Conservation (phyloP, 1,140 invertebrate species). For the Bemisia tabaci region DNA sequence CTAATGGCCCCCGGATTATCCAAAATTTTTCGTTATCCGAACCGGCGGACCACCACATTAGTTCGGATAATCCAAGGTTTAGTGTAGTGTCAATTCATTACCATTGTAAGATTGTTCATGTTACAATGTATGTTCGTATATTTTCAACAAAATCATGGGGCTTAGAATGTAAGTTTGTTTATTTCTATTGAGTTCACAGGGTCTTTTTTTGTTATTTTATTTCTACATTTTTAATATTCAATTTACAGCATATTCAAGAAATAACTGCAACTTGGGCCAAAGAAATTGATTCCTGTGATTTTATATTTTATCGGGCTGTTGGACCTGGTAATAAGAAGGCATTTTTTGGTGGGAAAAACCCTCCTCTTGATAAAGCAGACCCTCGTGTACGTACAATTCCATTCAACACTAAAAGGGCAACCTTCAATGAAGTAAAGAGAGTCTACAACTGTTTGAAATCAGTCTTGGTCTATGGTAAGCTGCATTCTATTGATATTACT, state of each 20-base stretch:
- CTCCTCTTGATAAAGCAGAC: constrained; percentile 50
- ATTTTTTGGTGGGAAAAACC: constrained; percentile 59
- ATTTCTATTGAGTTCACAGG: no score
- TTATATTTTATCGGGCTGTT: constrained; percentile 65
- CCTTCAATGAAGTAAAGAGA: constrained; percentile 63
- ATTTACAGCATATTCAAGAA: constrained; percentile 62
- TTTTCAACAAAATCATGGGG: no score
- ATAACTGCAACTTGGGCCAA: constrained; percentile 52
- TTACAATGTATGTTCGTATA: no score
- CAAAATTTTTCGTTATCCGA: no score
- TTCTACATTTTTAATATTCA: no score
- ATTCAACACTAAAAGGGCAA: constrained; percentile 67
- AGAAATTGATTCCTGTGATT: constrained; percentile 48
- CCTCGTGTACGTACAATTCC: constrained; percentile 54
- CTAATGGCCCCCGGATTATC: no score
- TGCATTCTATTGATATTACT: neutral
- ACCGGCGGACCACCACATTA: no score
- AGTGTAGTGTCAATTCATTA: no score
- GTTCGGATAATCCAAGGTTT: no score
- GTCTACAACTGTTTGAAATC: constrained; percentile 56
- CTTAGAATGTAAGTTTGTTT: no score
- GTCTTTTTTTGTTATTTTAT: no score
- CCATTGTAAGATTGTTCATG: no score
- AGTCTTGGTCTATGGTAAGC: constrained; percentile 56
- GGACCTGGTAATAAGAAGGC: constrained; percentile 55